Conservation (phyloP, 2,113 vertebrate species). For the Maccullochella peelii region DNA sequence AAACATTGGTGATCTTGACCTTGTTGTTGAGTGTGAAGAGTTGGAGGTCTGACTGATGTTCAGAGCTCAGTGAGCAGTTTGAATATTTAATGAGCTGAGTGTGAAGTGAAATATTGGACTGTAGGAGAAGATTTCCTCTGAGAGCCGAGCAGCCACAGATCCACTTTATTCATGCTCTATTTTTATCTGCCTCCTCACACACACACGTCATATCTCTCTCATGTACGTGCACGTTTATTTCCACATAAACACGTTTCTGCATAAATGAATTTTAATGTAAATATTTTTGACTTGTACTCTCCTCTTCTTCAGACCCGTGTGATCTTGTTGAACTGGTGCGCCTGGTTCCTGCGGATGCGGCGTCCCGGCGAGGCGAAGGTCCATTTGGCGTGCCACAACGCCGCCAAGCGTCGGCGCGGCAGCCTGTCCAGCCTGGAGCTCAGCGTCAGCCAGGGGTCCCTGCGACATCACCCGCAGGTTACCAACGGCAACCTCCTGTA, state of each 20-base stretch:
- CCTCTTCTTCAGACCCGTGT: constrained; percentile 85
- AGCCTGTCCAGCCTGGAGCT: constrained; percentile 90
- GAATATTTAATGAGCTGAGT: not conserved
- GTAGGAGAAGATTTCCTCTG: constrained; percentile 22
- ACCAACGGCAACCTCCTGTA: constrained; percentile 88
- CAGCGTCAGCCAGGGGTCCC: constrained; percentile 73
- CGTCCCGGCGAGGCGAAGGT: constrained; percentile 89
- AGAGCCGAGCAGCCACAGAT: constrained; percentile 1
- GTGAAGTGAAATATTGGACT: not conserved
- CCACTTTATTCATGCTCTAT: constrained; percentile 28
- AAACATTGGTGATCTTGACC: no score
- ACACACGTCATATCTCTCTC: constrained; percentile 5
- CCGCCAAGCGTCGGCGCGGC: constrained; percentile 79
- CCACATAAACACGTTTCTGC: not conserved
- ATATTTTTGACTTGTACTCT: not conserved
- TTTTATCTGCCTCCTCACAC: not conserved
- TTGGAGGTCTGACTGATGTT: no score
- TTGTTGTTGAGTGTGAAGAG: no score
- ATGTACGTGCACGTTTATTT: not conserved
- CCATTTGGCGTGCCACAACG: constrained; percentile 86
- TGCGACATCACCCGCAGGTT: constrained; percentile 74
- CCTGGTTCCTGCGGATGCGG: constrained; percentile 94
- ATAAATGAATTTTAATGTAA: constrained; percentile 34
- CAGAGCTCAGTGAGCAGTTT: not conserved
- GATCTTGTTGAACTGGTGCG: constrained; percentile 92